Percentiles rank a stretch among this genome's conserved stretches.
These are phyloP conservation scores for Sturnira hondurensis DNA, from an alignment of 2,113 vertebrate genomes.

Conservation along the genomic window DNA sequence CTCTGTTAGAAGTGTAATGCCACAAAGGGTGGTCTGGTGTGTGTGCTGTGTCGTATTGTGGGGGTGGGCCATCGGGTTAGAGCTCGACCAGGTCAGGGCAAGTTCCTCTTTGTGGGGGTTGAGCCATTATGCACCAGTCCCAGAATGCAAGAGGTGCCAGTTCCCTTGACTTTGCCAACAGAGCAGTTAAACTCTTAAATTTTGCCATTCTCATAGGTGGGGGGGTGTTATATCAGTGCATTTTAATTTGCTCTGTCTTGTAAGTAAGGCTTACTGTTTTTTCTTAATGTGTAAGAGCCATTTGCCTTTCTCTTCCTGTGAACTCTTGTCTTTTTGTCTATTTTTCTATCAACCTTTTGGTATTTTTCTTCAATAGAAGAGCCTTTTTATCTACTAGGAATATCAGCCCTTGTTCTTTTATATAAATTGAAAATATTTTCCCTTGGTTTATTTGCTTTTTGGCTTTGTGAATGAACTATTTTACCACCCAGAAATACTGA, in stretches of 20 bases:
- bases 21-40: neutral
- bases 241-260: neutral
- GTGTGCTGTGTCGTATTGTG: neutral
- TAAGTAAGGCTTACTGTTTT: neutral
- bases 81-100: neutral
- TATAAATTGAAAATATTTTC: neutral
- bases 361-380: constrained; percentile 6
- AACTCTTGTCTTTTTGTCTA: neutral
- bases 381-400: neutral
- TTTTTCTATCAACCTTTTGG: neutral
- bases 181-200: neutral
- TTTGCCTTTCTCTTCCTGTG: neutral
- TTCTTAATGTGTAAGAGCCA: neutral
- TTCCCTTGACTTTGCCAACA: neutral
- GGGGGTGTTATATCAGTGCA: neutral
- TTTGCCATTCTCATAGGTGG: neutral
- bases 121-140: neutral
- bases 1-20: neutral
- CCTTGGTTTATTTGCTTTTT: neutral
- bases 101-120: neutral
- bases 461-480: neutral
- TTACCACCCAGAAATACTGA: neutral
- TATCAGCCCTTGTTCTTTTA: neutral
- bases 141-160: neutral
- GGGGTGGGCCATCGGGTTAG: neutral